Evolutionary conservation across 1,140 invertebrate genomes (phyloP).

Genomic region (Hermetia illucens): DNA sequence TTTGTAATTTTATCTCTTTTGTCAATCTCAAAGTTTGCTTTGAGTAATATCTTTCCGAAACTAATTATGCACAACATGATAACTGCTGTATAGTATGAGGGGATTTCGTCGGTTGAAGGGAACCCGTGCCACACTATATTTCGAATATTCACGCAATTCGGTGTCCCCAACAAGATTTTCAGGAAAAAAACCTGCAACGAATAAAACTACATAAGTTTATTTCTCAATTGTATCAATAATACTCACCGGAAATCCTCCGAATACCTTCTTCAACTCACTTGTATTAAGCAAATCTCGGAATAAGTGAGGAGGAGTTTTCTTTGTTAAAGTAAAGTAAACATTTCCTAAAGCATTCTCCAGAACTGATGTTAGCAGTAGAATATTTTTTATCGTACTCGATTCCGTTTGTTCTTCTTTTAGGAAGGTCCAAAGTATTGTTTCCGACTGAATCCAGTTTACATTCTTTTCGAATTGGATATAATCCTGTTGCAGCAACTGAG

Average conservation of each 20-base stretch:
- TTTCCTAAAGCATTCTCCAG: slow-evolving; percentile 10
- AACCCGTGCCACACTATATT: slow-evolving; percentile 14
- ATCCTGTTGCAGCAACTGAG: no score
- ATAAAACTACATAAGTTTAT: slow-evolving; percentile 1
- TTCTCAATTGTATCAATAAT: background rate
- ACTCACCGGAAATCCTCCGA: slow-evolving; percentile 7
- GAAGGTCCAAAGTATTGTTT: no score
- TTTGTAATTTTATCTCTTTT: no score
- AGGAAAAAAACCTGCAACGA: slow-evolving; percentile 8
- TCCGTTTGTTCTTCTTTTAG: no score
- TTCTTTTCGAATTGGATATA: no score
- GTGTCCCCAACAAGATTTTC: slow-evolving; percentile 9
- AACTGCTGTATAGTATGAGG: slow-evolving; percentile 5
- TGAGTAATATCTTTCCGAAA: no score
- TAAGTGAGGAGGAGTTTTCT: slow-evolving; percentile 9
- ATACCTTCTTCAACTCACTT: slow-evolving; percentile 3
- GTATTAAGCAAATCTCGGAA: slow-evolving; percentile 9
- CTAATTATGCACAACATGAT: no score
- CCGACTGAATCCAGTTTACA: no score
- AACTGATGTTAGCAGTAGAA: slow-evolving; percentile 6
- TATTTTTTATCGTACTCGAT: slow-evolving; percentile 3
- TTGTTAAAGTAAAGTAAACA: slow-evolving; percentile 7
- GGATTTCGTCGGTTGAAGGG: slow-evolving; percentile 7
- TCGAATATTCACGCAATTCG: slow-evolving; percentile 10
- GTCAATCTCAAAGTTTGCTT: no score